Evolutionary conservation across 2,797 vertebrate species (phyloP), one percentile per base, ranked within the genome.

Genomic region (Pristis pectinata): DNA sequence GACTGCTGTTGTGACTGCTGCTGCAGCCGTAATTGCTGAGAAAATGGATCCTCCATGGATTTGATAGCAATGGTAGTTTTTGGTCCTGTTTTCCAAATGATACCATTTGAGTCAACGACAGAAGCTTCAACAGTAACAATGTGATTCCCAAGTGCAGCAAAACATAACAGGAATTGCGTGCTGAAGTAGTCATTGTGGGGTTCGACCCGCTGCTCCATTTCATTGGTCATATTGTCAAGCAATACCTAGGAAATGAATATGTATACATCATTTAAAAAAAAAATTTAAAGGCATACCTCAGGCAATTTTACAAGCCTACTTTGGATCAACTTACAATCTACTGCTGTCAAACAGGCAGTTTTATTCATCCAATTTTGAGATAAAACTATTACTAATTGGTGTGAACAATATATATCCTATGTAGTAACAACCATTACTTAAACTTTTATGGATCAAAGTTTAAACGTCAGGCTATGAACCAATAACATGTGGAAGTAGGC

Each of bases 171-270:
- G 95, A 99, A 99, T 95, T 99, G 99, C 93, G 98, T 99, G 97
- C 99, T 99, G 97, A 99, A 99, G 97, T 99, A 99, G 96, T 99
- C 99, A 0, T 99, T 99, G 96, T 99, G 99, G 1, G 99, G 99
- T 94, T 99, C 98, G 0, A 99, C 99, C 15, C 97, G 98, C 97
- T 99, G 99, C 95, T 99, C 98, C 95, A 99, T 99, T 97, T 99
- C 99, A 59, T 98, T 99, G 37, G 98, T 98, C 97, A 98, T 98
- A 61, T 95, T 96, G 95, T 99, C 99, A 0, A 98, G 96, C 74
- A 98, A 97, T 94, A 99, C 97, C 99, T 99, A 94, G 96, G 87
- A 67, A 41, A 87, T 6, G 27, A 49, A 79, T 22, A 76, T 15
- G 37, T 49, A 49, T 49, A 93, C 13, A 41, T 53, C 56, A n/a